These are phyloP conservation scores for Menidia beryllina DNA, from an alignment of 2,113 vertebrate genomes.

Conservation along the genomic window DNA sequence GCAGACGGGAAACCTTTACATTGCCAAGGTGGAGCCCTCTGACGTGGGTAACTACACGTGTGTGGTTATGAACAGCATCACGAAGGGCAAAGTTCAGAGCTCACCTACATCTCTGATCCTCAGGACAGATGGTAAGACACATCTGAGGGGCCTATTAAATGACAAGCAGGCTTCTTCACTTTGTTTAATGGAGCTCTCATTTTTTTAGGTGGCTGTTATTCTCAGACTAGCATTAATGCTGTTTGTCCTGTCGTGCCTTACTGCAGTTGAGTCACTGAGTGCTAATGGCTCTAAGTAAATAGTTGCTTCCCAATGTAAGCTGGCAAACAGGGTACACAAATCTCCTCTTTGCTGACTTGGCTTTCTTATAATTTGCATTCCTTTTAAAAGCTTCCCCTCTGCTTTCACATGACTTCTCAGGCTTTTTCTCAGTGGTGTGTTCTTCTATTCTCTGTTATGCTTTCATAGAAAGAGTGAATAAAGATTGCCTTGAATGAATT, in stretches of 20 bases:
- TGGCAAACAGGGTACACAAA: slow-evolving; percentile 69
- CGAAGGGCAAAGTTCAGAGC: slow-evolving; percentile 85
- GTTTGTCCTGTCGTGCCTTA: slow-evolving; percentile 42
- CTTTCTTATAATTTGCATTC: slow-evolving; percentile 59
- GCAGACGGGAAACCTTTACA: slow-evolving; percentile 93
- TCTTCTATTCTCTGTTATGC: slow-evolving; percentile 63
- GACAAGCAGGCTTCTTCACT: slow-evolving; percentile 37
- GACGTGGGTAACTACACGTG: slow-evolving; percentile 95
- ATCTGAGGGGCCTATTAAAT: background rate
- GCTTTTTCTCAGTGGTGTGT: slow-evolving; percentile 23
- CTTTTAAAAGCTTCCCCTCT: slow-evolving; percentile 68
- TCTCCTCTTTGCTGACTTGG: slow-evolving; percentile 68
- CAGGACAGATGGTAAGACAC: slow-evolving; percentile 87
- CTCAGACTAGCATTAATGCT: slow-evolving; percentile 32
- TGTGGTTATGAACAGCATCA: slow-evolving; percentile 86
- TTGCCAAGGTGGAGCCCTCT: slow-evolving; percentile 90
- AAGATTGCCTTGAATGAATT: slow-evolving; percentile 76
- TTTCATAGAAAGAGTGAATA: slow-evolving; percentile 73
- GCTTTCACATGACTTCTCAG: slow-evolving; percentile 64
- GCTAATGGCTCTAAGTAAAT: slow-evolving; percentile 63
- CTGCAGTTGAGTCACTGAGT: slow-evolving; percentile 50
- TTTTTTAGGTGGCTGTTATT: slow-evolving; percentile 54
- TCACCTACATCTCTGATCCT: slow-evolving; percentile 90
- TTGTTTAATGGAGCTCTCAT: slow-evolving; percentile 25
- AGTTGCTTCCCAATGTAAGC: slow-evolving; percentile 59